phyloP scores from a whole-genome alignment of 2,888 invertebrate species.

The Acronicta leporina region DNA sequence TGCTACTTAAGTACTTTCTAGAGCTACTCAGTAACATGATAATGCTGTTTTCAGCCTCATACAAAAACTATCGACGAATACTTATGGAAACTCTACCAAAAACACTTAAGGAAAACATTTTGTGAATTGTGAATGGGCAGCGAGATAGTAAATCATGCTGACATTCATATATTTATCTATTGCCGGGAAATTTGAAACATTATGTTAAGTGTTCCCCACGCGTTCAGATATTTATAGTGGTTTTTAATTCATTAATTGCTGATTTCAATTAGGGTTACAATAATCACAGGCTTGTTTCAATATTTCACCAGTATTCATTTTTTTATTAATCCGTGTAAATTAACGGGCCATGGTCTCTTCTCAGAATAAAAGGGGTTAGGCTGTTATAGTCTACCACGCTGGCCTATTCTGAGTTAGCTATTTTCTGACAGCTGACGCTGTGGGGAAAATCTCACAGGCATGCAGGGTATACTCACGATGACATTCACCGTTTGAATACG shows the following conservation, averaged over 20 bases:
- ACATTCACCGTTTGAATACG: too few species aligned
- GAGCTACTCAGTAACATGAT: background rate
- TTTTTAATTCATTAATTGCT: background rate
- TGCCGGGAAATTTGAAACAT: slow-evolving; percentile 1
- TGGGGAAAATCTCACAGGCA: too few species aligned
- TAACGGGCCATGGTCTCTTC: too few species aligned
- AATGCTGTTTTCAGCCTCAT: background rate
- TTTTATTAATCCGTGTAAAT: too few species aligned
- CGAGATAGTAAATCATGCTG: background rate
- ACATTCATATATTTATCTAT: slow-evolving; percentile 6
- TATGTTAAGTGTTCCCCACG: background rate
- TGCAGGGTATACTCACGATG: too few species aligned
- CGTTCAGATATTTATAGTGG: background rate
- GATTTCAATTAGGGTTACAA: background rate
- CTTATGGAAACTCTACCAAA: background rate
- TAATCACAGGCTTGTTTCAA: too few species aligned
- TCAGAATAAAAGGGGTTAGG: too few species aligned
- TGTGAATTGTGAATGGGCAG: background rate
- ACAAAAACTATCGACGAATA: background rate
- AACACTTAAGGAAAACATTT: background rate
- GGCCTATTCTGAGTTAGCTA: too few species aligned
- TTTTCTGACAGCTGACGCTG: too few species aligned
- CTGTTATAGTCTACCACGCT: too few species aligned
- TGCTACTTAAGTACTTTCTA: too few species aligned
- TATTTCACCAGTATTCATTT: too few species aligned